These are phyloP conservation scores for Philereme vetulata DNA, from an alignment of 2,888 invertebrate species.

Conservation along the genomic window DNA sequence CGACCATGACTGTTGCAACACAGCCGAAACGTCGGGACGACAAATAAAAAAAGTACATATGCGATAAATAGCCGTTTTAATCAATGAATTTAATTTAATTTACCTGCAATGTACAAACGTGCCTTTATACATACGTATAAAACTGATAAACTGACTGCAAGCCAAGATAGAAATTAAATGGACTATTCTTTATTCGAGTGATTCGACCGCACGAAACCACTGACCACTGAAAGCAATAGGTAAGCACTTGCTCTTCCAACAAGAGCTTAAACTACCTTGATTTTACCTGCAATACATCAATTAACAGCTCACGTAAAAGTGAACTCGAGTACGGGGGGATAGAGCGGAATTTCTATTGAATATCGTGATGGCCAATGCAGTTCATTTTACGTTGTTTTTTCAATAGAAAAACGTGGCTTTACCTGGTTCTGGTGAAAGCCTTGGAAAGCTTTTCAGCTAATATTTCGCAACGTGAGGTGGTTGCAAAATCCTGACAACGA, in stretches of 20 bases:
- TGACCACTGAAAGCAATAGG: not conserved
- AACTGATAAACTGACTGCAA: too few species aligned
- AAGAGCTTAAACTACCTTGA: not conserved
- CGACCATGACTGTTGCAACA: too few species aligned
- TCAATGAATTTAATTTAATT: too few species aligned
- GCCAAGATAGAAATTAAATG: too few species aligned
- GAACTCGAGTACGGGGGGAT: not conserved
- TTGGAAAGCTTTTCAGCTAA: conserved; percentile 3
- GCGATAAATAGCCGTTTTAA: too few species aligned
- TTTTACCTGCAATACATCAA: conserved; percentile 5
- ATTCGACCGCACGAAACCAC: not conserved
- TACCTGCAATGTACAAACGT: too few species aligned
- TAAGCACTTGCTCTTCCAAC: not conserved
- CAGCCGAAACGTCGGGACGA: too few species aligned
- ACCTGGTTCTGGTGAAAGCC: conserved; percentile 5
- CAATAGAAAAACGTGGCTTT: conserved; percentile 10
- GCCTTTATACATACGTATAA: too few species aligned
- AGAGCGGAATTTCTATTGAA: conserved; percentile 5
- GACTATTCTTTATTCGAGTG: not conserved
- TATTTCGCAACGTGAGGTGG: not conserved
- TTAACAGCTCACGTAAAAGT: too few species aligned
- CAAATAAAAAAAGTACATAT: too few species aligned
- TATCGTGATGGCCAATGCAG: not conserved
- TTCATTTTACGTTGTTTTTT: conserved; percentile 14
- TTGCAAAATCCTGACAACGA: not conserved